Evolutionary conservation across 2,113 vertebrate genomes (phyloP), one percentile per base, ranked within the genome.

Genomic region (Malurus elegans): DNA sequence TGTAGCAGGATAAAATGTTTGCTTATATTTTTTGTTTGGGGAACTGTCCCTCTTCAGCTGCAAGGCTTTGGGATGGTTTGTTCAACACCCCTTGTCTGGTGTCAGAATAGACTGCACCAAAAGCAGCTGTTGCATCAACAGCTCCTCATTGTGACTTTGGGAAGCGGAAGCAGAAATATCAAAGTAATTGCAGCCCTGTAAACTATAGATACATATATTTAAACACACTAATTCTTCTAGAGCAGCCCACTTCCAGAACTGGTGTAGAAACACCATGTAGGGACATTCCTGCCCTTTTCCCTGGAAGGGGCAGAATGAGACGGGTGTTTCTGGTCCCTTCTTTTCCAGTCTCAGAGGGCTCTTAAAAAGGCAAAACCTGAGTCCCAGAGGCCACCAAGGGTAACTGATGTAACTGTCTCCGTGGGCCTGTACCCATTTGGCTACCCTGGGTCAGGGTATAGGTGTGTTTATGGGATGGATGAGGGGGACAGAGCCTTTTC

Each of bases 221-320:
- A 58, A 61, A 58, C 7, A 45, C n/a, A 51, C 7, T 19, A 32
- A 70, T 58, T 82, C 7, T 48, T 60, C 42, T 65, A 25, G 42
- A 73, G 48, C 42, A 80, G 45, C 20, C 20, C 8, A 2, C 8
- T 61, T 14, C 45, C 42, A 75, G 42, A 85, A 61, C 32, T 25
- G 36, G 4, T 4, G 3, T 45, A 70, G 73, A 73, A 82, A 25
- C 4, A 75, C 32, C 9, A 24, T 0, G 0, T 1, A 23, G 29
- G n/a, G 65, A 44, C 36, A 79, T 40, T 38, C 23, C 23, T 57
- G 28, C 23, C 12, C 18, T 40, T 91, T 48, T 45, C 4, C 7
- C 13, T 24, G 3, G 1, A 79, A 72, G 50, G 5, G 24, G 58
- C n/a, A 88, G 58, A 53, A 56, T 4, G 20, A 65, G 42, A 13